phyloP scores from a whole-genome alignment of 2,113 vertebrate genomes.

The Asarcornis scutulata region DNA sequence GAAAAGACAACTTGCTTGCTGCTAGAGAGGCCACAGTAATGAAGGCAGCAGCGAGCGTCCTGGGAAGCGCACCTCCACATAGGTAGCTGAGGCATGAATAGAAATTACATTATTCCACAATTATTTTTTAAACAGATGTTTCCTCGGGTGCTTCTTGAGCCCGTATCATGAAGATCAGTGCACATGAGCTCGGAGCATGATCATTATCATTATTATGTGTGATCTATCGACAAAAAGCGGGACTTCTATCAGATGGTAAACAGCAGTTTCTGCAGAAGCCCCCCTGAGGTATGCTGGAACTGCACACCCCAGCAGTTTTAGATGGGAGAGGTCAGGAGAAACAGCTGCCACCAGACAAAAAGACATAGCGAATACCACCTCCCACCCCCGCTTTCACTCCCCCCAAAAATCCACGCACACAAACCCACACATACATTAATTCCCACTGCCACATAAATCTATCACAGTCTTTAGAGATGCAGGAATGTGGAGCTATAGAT shows the following conservation, averaged over 20 bases:
- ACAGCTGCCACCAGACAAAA: constrained; percentile 49
- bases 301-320: constrained; percentile 10
- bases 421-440: not conserved
- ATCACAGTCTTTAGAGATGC: not conserved
- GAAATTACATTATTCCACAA: not conserved
- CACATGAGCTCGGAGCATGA: not conserved
- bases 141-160: not conserved
- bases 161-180: not conserved
- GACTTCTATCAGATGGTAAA: constrained; percentile 15
- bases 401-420: not conserved
- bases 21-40: not conserved
- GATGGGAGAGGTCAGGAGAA: constrained; percentile 42
- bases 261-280: constrained; percentile 12
- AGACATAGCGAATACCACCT: not conserved
- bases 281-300: constrained; percentile 17
- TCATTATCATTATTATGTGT: not conserved
- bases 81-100: not conserved
- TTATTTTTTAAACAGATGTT: not conserved
- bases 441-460: not conserved
- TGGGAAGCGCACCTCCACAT: not conserved
- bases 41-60: not conserved
- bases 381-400: fast-evolving
- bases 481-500: not conserved
- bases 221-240: not conserved
- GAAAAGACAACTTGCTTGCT: not conserved